Evolutionary conservation across 1,140 invertebrate species (phyloP).

Genomic region (Marisa cornuarietis): DNA sequence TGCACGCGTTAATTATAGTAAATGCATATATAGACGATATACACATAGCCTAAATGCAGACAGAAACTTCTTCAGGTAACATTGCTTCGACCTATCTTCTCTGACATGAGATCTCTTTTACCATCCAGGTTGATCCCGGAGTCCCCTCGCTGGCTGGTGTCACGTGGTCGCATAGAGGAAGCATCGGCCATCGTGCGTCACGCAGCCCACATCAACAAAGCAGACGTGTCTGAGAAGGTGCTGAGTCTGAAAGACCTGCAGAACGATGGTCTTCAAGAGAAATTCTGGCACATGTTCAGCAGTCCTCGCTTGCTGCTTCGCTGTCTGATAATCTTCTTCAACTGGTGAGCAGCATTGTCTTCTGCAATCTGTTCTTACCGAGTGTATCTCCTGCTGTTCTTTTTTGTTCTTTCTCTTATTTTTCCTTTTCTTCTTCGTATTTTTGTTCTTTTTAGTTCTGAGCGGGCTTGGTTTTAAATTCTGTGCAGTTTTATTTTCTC

Average conservation of each 20-base stretch:
- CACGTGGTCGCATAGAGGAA: constrained; percentile 43
- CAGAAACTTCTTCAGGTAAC: too few species aligned
- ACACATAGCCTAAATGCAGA: too few species aligned
- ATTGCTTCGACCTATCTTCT: too few species aligned
- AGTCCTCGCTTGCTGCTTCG: constrained; percentile 20
- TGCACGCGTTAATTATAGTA: too few species aligned
- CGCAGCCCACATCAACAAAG: constrained; percentile 50
- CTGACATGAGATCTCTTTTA: too few species aligned
- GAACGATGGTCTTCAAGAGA: constrained; percentile 24
- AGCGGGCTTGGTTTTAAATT: background rate
- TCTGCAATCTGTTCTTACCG: background rate
- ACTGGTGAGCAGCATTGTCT: constrained; percentile 34
- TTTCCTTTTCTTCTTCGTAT: background rate
- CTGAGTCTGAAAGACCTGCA: constrained; percentile 25
- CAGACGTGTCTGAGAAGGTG: constrained; percentile 36
- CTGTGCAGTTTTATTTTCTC: background rate
- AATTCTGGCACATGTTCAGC: constrained; percentile 38
- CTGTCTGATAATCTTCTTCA: constrained; percentile 43
- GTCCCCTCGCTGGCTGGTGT: constrained; percentile 58
- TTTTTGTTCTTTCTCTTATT: background rate
- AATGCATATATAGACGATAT: too few species aligned
- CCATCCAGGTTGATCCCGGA: constrained; percentile 51
- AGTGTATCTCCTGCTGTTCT: background rate
- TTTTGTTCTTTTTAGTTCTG: background rate
- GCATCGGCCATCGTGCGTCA: constrained; percentile 47